Evolutionary conservation across 2,797 vertebrate genomes (phyloP).

Genomic region (Alfaro cultratus): DNA sequence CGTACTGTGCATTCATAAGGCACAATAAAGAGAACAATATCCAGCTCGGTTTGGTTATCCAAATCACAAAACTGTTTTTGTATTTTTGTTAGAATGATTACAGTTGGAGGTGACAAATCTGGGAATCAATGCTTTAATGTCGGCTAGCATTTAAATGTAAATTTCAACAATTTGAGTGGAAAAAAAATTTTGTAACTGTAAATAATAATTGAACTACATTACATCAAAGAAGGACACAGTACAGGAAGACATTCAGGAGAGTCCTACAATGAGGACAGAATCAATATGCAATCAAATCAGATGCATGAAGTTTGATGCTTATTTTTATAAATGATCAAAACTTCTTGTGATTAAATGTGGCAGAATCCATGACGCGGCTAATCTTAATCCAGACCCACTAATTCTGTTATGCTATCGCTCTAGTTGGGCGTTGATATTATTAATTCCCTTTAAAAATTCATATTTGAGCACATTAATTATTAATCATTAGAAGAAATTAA

Average conservation of each 20-base stretch:
- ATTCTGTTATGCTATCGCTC: not conserved
- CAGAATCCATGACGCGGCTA: not conserved
- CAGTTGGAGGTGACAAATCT: conserved; percentile 3
- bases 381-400: not conserved
- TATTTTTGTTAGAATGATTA: conserved; percentile 3
- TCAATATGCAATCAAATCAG: conserved; percentile 24
- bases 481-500: not conserved
- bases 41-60: conserved; percentile 28
- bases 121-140: conserved; percentile 30
- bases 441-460: not conserved
- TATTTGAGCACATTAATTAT: not conserved
- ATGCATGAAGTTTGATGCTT: not conserved
- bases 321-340: not conserved
- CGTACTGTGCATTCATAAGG: conserved; percentile 58
- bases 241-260: not conserved
- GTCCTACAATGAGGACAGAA: not conserved
- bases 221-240: not conserved
- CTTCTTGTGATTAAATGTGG: not conserved
- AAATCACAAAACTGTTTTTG: conserved; percentile 5
- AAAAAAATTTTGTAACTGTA: too few species aligned
- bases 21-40: conserved; percentile 42
- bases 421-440: not conserved
- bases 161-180: not conserved
- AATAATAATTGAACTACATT: too few species aligned
- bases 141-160: conserved; percentile 21